These are phyloP conservation scores for Platalea minor DNA, from an alignment of 2,797 vertebrate species.

Conservation along the genomic window DNA sequence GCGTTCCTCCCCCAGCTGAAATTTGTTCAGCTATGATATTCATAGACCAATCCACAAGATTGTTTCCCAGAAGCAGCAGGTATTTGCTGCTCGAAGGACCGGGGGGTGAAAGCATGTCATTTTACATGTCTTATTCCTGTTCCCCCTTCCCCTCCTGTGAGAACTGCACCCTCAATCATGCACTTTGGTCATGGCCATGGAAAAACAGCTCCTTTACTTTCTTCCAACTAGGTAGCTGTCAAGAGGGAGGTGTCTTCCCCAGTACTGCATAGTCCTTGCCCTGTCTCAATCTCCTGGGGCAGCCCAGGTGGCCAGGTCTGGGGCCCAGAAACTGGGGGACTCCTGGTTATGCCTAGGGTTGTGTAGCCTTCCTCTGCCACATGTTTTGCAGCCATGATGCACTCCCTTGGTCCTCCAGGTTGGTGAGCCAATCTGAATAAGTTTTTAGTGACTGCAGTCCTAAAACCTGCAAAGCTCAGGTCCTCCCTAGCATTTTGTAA, in stretches of 20 bases:
- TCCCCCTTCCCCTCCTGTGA: background rate
- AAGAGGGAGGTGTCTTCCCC: background rate
- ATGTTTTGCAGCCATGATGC: background rate
- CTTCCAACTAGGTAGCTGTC: background rate
- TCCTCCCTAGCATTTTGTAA: background rate
- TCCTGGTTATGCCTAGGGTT: background rate
- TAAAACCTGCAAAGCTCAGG: background rate
- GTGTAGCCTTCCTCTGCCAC: background rate
- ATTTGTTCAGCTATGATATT: background rate
- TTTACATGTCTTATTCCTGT: background rate
- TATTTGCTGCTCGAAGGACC: background rate
- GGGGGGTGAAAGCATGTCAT: rapidly evolving
- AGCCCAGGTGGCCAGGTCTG: background rate
- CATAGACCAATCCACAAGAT: background rate
- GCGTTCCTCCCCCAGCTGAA: background rate
- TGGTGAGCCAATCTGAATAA: background rate
- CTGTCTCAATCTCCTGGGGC: background rate
- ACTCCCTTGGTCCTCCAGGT: background rate
- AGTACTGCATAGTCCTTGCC: background rate
- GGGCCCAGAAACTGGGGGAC: background rate
- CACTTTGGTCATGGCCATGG: rapidly evolving
- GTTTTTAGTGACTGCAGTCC: background rate
- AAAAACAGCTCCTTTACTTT: background rate
- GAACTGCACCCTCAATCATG: background rate
- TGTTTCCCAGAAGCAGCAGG: rapidly evolving